These are phyloP conservation scores for Cyclopterus lumpus DNA, from an alignment of 2,797 vertebrate species.

Conservation along the genomic window DNA sequence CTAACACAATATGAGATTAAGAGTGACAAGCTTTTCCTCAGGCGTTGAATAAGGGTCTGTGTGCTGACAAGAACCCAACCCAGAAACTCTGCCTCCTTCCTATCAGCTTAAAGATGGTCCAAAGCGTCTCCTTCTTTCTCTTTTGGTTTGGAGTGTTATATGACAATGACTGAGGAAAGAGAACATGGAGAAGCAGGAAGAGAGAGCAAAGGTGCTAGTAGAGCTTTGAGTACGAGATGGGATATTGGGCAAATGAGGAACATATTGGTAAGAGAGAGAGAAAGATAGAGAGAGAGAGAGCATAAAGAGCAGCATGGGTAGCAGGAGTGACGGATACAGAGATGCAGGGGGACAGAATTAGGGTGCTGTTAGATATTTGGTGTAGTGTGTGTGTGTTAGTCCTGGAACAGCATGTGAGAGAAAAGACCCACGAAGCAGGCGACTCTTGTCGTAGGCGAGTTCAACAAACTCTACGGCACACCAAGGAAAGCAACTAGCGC, in stretches of 20 bases:
- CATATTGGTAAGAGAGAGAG: conserved; percentile 1
- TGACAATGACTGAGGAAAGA: neutral
- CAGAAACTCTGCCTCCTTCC: conserved; percentile 38
- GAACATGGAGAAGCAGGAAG: neutral
- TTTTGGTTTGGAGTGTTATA: conserved; percentile 26
- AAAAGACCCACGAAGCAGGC: neutral
- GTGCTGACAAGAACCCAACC: conserved; percentile 56
- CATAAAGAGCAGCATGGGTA: conserved; percentile 32
- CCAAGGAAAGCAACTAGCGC: too few species aligned
- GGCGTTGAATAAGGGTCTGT: conserved; percentile 51
- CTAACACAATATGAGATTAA: conserved; percentile 64
- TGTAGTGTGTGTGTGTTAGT: conserved; percentile 28
- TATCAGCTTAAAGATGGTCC: conserved; percentile 32
- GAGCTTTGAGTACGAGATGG: neutral
- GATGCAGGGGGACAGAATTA: conserved; percentile 75
- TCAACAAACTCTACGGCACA: neutral
- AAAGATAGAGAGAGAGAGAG: neutral
- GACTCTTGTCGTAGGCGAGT: neutral
- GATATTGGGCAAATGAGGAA: conserved; percentile 21
- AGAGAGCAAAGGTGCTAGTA: conserved; percentile 1
- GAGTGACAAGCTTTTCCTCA: conserved; percentile 72
- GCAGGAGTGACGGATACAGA: conserved; percentile 45
- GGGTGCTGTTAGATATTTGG: conserved; percentile 55
- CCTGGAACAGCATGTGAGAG: conserved; percentile 25
- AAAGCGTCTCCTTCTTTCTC: conserved; percentile 23